Evolutionary conservation across 2,888 invertebrate genomes (phyloP).

Genomic region (Orthonevra nobilis): DNA sequence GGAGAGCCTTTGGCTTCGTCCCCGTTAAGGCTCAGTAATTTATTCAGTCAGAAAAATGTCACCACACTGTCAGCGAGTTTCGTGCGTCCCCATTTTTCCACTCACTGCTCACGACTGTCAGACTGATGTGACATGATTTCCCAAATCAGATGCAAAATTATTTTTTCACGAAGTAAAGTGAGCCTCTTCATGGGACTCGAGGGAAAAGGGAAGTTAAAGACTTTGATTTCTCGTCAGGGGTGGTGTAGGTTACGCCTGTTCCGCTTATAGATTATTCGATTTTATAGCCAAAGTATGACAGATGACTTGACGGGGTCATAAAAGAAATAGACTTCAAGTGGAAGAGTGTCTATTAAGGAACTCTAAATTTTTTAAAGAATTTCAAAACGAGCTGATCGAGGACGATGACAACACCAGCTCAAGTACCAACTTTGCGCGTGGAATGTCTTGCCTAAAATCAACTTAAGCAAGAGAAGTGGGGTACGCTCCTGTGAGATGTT

Average conservation of each 20-base stretch:
- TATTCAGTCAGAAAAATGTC: slow-evolving; percentile 3
- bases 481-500: too few species aligned
- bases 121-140: slow-evolving; percentile 31
- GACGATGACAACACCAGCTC: too few species aligned
- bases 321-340: too few species aligned
- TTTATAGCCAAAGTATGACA: too few species aligned
- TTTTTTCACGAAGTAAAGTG: background rate
- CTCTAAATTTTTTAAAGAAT: too few species aligned
- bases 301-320: too few species aligned
- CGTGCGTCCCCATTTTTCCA: background rate
- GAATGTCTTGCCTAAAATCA: too few species aligned
- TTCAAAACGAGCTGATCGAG: too few species aligned
- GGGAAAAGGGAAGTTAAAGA: background rate
- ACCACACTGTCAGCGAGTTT: background rate
- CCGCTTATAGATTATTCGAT: too few species aligned
- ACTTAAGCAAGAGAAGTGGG: too few species aligned
- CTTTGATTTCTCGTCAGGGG: slow-evolving; percentile 1
- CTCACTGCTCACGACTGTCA: slow-evolving; percentile 2
- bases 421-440: too few species aligned
- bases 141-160: slow-evolving; percentile 13
- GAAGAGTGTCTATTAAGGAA: too few species aligned
- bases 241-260: background rate
- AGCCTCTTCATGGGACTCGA: background rate
- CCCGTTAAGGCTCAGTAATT: background rate
- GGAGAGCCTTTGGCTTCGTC: background rate